Evolutionary conservation across 1,140 invertebrate species (phyloP), one percentile per base, ranked within the genome.

Genomic region (Whitmania pigra): DNA sequence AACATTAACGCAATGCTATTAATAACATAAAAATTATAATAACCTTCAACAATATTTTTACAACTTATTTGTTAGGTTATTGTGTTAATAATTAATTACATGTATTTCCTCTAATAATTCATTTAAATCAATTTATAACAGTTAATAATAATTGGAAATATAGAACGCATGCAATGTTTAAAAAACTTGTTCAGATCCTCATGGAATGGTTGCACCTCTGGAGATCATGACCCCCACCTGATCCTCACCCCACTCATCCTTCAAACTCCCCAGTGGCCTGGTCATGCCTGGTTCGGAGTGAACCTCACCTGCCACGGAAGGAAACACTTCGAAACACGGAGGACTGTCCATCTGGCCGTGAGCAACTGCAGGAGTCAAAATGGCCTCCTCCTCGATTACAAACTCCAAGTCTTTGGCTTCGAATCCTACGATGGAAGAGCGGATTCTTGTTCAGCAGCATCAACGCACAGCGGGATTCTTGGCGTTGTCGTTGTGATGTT

Each of bases 341-440:
- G 60, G 15, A 31, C 25, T 22, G 17, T 72, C 7, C 67, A 25
- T 22, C 9, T 72, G 40, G 71, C 71, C 3, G 71, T 72, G 27
- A 72, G 60, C 71, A 72, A 72, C 66, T 72, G 71, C 57, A n/a
- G 71, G 60, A 67, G 55, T 69, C n/a, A 20, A 63, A 72, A 67
- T 29, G 71, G 71, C 5, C 40, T 72, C 17, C 31, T 69, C 17
- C 71, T 72, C 11, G 31, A 68, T 43, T 72, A 72, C 66, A 27
- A 66, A 18, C 22, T 72, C 71, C 60, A 72, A 55, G 71, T 72
- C 18, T 53, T 40, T 25, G 40, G 66, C 31, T 72, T 40, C 53
- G 66, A 67, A n/a, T 60, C 40, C 67, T 22, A 68, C 27, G 31
- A 29, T 27, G n/a, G n/a, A n/a, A 36, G 11, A n/a, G 18, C 27